Percentiles rank a stretch among this genome's conserved stretches.
These are phyloP conservation scores for Drosophila demipolita DNA, from an alignment of 2,888 invertebrate species.

Conservation along the genomic window DNA sequence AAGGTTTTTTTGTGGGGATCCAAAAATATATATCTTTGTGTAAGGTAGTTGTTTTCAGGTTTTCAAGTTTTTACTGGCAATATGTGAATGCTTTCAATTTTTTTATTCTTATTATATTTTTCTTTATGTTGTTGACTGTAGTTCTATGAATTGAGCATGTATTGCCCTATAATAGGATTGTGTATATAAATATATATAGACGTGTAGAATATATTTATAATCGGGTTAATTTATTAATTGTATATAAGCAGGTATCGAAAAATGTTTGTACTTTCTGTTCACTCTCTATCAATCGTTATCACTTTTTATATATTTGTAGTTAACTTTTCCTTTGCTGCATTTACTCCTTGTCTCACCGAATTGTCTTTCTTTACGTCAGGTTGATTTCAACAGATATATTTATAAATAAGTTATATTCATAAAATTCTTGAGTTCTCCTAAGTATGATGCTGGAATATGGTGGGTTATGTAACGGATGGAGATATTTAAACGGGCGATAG, in stretches of 20 bases:
- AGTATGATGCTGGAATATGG: neutral
- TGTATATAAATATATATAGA: slow-evolving; percentile 1
- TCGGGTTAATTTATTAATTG: too few relatives aligned
- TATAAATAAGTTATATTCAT: neutral
- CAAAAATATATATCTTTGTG: neutral
- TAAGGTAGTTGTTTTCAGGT: neutral
- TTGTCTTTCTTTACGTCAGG: slow-evolving; percentile 24
- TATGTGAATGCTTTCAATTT: neutral
- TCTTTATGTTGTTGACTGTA: neutral
- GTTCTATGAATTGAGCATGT: neutral
- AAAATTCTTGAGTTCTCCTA: neutral
- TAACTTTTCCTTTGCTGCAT: slow-evolving; percentile 4
- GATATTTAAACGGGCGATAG: too few relatives aligned
- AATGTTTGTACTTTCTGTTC: slow-evolving; percentile 11
- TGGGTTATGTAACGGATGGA: too few relatives aligned
- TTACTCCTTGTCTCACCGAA: neutral
- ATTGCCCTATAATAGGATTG: neutral
- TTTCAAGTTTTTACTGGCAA: neutral
- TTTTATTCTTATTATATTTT: neutral
- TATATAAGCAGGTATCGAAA: neutral
- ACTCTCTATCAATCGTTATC: slow-evolving; percentile 2
- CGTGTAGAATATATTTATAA: slow-evolving; percentile 4
- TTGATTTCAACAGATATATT: neutral
- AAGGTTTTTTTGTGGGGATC: neutral
- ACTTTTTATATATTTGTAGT: slow-evolving; percentile 4